A percentile compares a stretch with the other conserved stretches of the same genome.
These are phyloP conservation scores for Cyphomyrus plagiostoma DNA, from an alignment of 2,113 vertebrate genomes.

Conservation along the genomic window DNA sequence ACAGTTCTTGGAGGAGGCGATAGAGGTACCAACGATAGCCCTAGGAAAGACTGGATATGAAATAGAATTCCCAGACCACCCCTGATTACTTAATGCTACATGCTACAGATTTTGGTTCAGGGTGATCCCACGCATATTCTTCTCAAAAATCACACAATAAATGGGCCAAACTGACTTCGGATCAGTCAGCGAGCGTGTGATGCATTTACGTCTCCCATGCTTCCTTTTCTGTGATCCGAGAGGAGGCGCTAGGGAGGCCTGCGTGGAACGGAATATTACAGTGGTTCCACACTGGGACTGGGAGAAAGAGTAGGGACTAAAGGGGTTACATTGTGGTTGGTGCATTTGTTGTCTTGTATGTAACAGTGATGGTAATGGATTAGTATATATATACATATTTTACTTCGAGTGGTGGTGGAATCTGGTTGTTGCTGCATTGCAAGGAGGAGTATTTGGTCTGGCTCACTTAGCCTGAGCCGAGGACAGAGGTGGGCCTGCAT, in stretches of 20 bases:
- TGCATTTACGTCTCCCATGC: neutral
- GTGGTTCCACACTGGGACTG: conserved; percentile 12
- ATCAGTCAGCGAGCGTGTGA: neutral
- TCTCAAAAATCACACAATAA: neutral
- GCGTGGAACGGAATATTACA: conserved; percentile 1
- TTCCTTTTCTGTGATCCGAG: neutral
- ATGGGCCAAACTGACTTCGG: neutral
- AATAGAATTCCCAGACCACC: neutral
- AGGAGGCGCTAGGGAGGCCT: conserved; percentile 5
- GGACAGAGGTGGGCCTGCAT: conserved; percentile 17
- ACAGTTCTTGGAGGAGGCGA: neutral
- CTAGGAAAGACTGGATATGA: neutral
- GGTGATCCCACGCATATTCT: neutral
- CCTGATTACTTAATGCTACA: neutral
- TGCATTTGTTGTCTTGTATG: neutral
- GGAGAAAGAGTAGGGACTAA: neutral
- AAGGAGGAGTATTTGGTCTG: neutral
- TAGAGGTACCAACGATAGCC: neutral
- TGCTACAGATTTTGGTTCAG: neutral
- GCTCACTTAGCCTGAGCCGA: conserved; percentile 15
- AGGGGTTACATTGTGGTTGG: neutral
- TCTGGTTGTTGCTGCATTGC: neutral
- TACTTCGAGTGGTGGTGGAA: neutral
- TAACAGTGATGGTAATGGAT: neutral
- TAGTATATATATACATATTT: neutral